Evolutionary conservation across 2,797 vertebrate genomes (phyloP).

Genomic region (Syngnathus rostellatus): DNA sequence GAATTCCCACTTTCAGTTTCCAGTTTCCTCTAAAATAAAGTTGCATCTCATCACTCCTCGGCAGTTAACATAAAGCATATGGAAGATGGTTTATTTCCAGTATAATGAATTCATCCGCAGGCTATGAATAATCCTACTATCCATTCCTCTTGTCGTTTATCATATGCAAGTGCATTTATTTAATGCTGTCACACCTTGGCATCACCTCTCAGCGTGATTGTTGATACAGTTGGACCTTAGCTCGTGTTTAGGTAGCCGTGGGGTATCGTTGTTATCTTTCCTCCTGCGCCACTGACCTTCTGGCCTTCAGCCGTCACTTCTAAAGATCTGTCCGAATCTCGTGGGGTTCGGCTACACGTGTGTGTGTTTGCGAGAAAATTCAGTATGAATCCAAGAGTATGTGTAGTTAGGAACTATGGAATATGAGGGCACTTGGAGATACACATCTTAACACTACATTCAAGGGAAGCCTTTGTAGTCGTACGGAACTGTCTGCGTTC

Average conservation of each 20-base stretch:
- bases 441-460: constrained; percentile 23
- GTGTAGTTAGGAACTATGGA: constrained; percentile 7
- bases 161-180: constrained; percentile 10
- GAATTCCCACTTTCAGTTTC: neutral
- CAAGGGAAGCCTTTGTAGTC: constrained; percentile 19
- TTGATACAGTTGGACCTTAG: constrained; percentile 63
- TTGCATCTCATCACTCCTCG: constrained; percentile 21
- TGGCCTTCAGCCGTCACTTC: constrained; percentile 33
- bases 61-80: constrained; percentile 29
- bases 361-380: neutral
- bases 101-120: neutral
- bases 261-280: constrained; percentile 59
- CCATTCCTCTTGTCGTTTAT: constrained; percentile 1
- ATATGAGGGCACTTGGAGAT: constrained; percentile 7
- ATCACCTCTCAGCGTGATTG: constrained; percentile 39
- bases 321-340: constrained; percentile 41
- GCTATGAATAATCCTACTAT: neutral
- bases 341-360: constrained; percentile 11
- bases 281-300: constrained; percentile 35
- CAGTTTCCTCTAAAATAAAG: constrained; percentile 30
- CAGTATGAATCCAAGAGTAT: constrained; percentile 7
- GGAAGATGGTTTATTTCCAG: neutral
- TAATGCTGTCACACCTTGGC: constrained; percentile 22
- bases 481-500: constrained; percentile 3
- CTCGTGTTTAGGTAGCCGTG: constrained; percentile 61